phyloP scores from a whole-genome alignment of 2,113 vertebrate species.

The Axis porcinus region DNA sequence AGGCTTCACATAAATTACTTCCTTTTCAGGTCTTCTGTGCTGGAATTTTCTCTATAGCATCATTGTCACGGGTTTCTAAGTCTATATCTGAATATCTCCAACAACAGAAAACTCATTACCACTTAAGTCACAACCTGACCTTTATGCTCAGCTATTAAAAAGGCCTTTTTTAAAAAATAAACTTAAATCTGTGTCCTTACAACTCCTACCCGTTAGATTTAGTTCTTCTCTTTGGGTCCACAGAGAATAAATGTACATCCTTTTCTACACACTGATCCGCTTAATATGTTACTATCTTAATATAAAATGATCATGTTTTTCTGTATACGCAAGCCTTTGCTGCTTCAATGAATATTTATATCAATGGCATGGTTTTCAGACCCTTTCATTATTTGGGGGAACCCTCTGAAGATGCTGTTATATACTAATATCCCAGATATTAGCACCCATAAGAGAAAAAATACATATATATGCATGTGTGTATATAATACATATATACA shows the following conservation, averaged over 20 bases:
- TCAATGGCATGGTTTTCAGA: background rate
- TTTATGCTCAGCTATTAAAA: slow-evolving; percentile 13
- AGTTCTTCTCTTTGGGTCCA: background rate
- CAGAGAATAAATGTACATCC: background rate
- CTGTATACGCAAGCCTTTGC: background rate
- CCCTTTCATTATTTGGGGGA: background rate
- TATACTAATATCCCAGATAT: background rate
- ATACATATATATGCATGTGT: background rate
- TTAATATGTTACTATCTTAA: background rate
- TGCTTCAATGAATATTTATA: background rate
- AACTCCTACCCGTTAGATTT: background rate
- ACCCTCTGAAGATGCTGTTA: background rate
- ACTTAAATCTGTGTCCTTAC: background rate
- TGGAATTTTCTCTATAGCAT: background rate
- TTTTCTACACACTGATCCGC: background rate
- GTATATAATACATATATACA: background rate
- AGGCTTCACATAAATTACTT: background rate
- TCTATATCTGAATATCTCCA: background rate
- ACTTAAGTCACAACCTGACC: background rate
- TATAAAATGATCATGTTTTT: background rate
- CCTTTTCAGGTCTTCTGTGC: background rate
- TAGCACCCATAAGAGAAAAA: background rate
- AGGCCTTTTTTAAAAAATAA: background rate
- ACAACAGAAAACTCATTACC: background rate
- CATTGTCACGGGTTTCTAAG: background rate